These are phyloP conservation scores for Geopemphigus sp. DNA, from an alignment of 1,140 invertebrate genomes.

Conservation along the genomic window DNA sequence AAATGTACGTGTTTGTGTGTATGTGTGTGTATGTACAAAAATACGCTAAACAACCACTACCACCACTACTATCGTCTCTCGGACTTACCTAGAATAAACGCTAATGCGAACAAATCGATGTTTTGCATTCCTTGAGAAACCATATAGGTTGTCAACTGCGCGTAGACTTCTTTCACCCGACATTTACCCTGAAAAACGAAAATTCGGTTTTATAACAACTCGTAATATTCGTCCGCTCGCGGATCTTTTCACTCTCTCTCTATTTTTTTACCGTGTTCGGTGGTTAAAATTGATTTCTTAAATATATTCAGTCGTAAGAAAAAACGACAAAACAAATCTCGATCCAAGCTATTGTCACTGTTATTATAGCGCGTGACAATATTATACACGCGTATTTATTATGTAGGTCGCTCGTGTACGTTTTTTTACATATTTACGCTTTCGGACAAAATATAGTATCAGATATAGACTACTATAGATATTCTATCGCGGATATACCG, in stretches of 20 bases:
- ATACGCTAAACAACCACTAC: no score
- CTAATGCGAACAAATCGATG: conserved; percentile 79
- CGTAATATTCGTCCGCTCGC: no score
- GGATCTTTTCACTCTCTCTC: background rate
- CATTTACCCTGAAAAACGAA: conserved; percentile 70
- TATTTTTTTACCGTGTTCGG: background rate
- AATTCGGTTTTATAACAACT: background rate
- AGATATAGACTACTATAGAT: no score
- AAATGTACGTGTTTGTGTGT: no score
- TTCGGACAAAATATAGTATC: background rate
- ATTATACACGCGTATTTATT: background rate
- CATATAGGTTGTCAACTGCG: conserved; percentile 75
- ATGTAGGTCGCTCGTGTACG: conserved; percentile 1
- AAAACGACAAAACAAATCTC: background rate
- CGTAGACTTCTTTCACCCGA: conserved; percentile 77
- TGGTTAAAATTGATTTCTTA: background rate
- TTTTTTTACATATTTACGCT: background rate
- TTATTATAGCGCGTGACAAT: background rate
- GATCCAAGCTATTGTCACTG: no score
- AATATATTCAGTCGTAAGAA: background rate
- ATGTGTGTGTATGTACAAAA: background rate
- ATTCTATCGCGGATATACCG: background rate
- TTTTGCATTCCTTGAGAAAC: conserved; percentile 75
- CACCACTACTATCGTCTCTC: no score
- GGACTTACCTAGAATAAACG: conserved; percentile 72